These are phyloP conservation scores for Drosophila carrolli DNA, from an alignment of 1,140 invertebrate species.

Conservation along the genomic window DNA sequence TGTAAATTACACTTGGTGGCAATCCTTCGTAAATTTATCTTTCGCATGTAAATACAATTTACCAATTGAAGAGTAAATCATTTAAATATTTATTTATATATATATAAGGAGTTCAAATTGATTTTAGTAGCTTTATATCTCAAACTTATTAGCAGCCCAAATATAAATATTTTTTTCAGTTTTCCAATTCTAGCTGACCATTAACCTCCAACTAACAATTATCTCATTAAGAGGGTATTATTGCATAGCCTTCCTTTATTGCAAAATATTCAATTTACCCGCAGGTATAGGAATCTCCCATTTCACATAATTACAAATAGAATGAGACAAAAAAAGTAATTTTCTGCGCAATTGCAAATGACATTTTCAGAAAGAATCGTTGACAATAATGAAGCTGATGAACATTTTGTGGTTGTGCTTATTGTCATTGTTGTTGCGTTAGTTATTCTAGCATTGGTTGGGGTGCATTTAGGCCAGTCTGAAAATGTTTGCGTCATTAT, in stretches of 20 bases:
- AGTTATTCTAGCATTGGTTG: slow-evolving; percentile 18
- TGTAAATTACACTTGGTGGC: neutral
- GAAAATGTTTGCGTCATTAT: slow-evolving; percentile 34
- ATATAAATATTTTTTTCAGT: neutral
- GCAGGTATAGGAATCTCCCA: slow-evolving; percentile 6
- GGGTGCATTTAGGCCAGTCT: slow-evolving; percentile 35
- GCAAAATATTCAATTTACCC: slow-evolving; percentile 4
- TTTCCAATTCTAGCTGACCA: neutral
- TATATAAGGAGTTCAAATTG: too few species aligned
- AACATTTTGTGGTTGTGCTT: slow-evolving; percentile 71
- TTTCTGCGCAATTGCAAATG: slow-evolving; percentile 19
- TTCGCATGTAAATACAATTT: neutral
- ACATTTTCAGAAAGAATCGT: slow-evolving; percentile 47
- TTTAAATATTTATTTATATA: too few species aligned
- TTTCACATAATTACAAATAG: slow-evolving; percentile 13
- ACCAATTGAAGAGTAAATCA: too few species aligned
- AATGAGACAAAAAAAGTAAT: slow-evolving; percentile 1
- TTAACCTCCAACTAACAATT: neutral
- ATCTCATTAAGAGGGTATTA: slow-evolving; percentile 10
- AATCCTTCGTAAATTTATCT: neutral
- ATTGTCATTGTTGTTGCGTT: slow-evolving; percentile 52
- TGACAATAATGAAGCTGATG: slow-evolving; percentile 70
- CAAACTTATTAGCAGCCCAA: too few species aligned
- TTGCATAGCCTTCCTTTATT: neutral
- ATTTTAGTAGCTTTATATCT: too few species aligned